A percentile compares a stretch with the other conserved stretches of the same genome.
Evolutionary conservation across 2,888 invertebrate genomes (phyloP).

Genomic region (Ophion obscuratus): DNA sequence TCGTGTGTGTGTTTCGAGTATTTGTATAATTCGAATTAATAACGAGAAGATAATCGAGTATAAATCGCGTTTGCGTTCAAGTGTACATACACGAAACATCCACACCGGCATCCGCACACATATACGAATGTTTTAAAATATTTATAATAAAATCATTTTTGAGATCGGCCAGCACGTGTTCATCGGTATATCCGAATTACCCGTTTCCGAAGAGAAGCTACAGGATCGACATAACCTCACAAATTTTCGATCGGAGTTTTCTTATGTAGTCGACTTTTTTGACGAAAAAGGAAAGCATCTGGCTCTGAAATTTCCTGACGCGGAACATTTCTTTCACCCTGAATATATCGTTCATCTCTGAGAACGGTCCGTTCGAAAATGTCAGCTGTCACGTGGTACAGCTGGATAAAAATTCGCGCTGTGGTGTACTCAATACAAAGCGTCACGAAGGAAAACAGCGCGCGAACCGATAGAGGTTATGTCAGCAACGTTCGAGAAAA

Average conservation of each 20-base stretch:
- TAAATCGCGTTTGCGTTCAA: conserved; percentile 10
- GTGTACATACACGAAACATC: not conserved
- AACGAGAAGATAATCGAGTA: conserved; percentile 18
- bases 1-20: conserved; percentile 68
- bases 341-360: not conserved
- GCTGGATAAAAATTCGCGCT: not conserved
- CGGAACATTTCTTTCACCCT: no score
- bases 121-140: conserved; percentile 79
- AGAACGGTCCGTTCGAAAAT: not conserved
- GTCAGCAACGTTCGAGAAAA: not conserved
- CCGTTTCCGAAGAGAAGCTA: no score
- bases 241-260: no score
- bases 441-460: not conserved
- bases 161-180: conserved; percentile 65
- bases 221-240: no score
- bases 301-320: no score
- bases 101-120: conserved; percentile 8
- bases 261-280: no score
- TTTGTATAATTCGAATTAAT: conserved; percentile 69
- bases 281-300: no score
- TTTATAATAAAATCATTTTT: conserved; percentile 80
- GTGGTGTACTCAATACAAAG: not conserved
- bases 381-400: not conserved
- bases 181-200: no score
- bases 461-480: not conserved